A percentile compares a stretch with the other conserved stretches of the same genome.
Conservation (phyloP, 2,797 vertebrate species). For the Trachops cirrhosus region DNA sequence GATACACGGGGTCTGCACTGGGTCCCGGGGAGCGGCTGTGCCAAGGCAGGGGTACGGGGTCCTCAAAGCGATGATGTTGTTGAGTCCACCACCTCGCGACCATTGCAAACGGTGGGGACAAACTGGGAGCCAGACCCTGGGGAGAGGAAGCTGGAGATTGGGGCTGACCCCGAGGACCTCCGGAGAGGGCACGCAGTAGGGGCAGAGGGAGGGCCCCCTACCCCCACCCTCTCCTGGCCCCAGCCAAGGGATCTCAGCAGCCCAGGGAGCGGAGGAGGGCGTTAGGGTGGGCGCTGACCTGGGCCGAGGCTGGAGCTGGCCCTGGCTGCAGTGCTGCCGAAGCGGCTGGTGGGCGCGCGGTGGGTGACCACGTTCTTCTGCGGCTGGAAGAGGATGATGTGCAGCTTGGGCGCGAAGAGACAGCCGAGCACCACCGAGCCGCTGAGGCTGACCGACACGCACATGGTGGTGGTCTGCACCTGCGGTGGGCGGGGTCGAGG, state of each 20-base stretch:
- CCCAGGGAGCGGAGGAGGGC: background rate
- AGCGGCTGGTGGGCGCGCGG: conserved; percentile 91
- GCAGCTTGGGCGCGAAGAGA: conserved; percentile 97
- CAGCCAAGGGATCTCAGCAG: background rate
- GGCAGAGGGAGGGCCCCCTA: background rate
- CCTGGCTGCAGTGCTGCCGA: conserved; percentile 87
- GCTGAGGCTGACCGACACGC: conserved; percentile 97
- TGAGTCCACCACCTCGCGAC: conserved; percentile 97
- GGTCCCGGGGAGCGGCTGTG: conserved; percentile 17
- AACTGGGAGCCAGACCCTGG: conserved; percentile 92
- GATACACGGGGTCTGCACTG: background rate
- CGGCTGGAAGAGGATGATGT: conserved; percentile 98
- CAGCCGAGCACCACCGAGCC: conserved; percentile 98
- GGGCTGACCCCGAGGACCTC: background rate
- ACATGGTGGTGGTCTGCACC: conserved; percentile 99
- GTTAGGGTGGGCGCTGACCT: conserved; percentile 82
- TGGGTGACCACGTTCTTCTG: conserved; percentile 97
- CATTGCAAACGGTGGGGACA: conserved; percentile 97
- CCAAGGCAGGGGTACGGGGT: conserved; percentile 23
- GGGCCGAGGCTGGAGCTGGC: conserved; percentile 91
- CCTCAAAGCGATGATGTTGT: conserved; percentile 97
- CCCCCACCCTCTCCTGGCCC: background rate
- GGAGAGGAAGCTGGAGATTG: conserved; percentile 48
- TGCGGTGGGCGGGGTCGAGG: conserved; percentile 69
- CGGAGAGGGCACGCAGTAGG: background rate